Evolutionary conservation across 2,888 invertebrate species (phyloP), one percentile per base, ranked within the genome.

Genomic region (Meganola albula): DNA sequence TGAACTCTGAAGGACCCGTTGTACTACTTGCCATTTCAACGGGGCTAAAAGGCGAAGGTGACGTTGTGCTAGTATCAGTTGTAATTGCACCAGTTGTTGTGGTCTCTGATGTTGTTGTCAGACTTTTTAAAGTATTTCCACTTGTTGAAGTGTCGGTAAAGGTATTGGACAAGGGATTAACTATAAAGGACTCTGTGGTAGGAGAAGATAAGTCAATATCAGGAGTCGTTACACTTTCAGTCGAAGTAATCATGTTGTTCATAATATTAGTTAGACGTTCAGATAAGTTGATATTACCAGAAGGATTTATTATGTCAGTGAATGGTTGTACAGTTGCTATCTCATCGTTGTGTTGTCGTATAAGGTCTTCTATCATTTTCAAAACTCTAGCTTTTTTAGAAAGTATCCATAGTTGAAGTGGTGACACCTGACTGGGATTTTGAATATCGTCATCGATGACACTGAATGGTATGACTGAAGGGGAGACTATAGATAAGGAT

Each of bases 351-450:
- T 87, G 85, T 49, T 76, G 71, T 50, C 67, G 63, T 50, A 87
- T 74, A 24, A 87, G 56, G 38, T 85, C 77, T 73, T 87, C 85
- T 33, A 87, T 87, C 76, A 85, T 83, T 63, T 83, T 73, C 38
- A 87, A 68, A 40, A 87, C 78, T 43, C 70, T 71, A 39, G 87
- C 85, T 67, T 84, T 80, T 58, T 78, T 82, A n/a, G 85, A 80
- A 40, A 86, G 58, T 45, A 85, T 64, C 80, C 76, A 80, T 44
- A 85, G 52, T 45, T 85, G 79, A 28, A 78, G 44, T 22, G 71
- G 74, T 22, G 84, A 75, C 44, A 84, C 47, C 42, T 72, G 67
- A 57, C 49, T 70, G 24, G 71, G 69, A 44, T 77, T 63, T 40
- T 65, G 61, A 28, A 68, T 44, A 23, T 58, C 46, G 46, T 56